These are phyloP conservation scores for Thyatira batis DNA, from an alignment of 2,888 invertebrate species.

Conservation along the genomic window DNA sequence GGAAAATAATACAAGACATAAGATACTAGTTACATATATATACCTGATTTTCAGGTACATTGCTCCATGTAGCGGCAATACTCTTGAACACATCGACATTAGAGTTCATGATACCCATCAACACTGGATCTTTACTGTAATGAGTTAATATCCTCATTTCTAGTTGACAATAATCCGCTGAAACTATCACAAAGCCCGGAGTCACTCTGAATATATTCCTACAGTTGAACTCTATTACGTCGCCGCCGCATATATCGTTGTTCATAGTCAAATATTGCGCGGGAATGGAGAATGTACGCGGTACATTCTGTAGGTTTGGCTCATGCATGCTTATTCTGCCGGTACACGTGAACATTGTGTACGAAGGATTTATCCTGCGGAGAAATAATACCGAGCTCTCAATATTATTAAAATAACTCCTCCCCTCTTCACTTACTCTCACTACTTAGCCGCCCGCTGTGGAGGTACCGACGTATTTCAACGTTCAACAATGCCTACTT, in stretches of 20 bases:
- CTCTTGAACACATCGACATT: slow-evolving; percentile 91
- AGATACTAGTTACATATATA: slow-evolving; percentile 15
- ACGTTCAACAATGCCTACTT: neutral
- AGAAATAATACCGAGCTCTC: slow-evolving; percentile 19
- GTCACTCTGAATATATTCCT: slow-evolving; percentile 86
- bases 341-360: slow-evolving; percentile 86
- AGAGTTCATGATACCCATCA: slow-evolving; percentile 86
- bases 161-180: slow-evolving; percentile 98
- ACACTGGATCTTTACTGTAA: slow-evolving; percentile 88
- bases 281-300: slow-evolving; percentile 90
- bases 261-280: slow-evolving; percentile 44
- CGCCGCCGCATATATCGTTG: slow-evolving; percentile 34
- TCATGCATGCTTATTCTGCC: slow-evolving; percentile 95
- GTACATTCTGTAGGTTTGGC: slow-evolving; percentile 96
- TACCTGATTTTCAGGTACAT: slow-evolving; percentile 84
- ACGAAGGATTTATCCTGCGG: slow-evolving; percentile 85
- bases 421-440: neutral
- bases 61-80: slow-evolving; percentile 93
- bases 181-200: slow-evolving; percentile 85
- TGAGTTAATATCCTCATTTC: slow-evolving; percentile 97
- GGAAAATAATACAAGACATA: neutral
- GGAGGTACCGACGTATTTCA: neutral
- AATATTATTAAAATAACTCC: neutral
- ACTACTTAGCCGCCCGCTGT: neutral
- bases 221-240: slow-evolving; percentile 82